Evolutionary conservation across 2,113 vertebrate species (phyloP).

Genomic region (Lipophrys pholis): DNA sequence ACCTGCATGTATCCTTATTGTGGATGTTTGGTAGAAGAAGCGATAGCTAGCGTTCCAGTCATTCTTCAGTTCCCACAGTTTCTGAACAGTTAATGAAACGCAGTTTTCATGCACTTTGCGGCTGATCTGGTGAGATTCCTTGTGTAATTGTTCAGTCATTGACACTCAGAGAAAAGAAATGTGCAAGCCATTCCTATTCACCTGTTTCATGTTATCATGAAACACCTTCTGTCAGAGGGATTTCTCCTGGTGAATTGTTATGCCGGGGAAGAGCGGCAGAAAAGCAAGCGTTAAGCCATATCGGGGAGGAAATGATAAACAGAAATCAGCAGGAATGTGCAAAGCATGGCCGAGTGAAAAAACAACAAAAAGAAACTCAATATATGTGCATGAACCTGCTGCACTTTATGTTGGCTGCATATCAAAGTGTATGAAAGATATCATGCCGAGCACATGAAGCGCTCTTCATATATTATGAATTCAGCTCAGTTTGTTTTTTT

Average conservation of each 20-base stretch:
- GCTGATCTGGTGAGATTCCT: too few relatives aligned
- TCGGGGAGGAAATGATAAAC: conserved; percentile 7
- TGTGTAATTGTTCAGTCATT: too few relatives aligned
- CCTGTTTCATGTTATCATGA: background rate
- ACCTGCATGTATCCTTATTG: too few relatives aligned
- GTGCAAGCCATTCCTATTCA: too few relatives aligned
- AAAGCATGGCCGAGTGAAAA: conserved; percentile 6
- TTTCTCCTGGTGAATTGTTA: background rate
- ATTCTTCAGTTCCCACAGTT: too few relatives aligned
- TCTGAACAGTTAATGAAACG: too few relatives aligned
- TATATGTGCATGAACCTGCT: background rate
- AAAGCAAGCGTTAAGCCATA: conserved; percentile 21
- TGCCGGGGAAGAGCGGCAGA: background rate
- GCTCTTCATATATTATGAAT: conserved; percentile 48
- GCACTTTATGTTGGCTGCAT: conserved; percentile 11
- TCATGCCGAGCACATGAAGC: background rate
- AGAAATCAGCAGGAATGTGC: background rate
- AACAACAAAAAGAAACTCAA: conserved; percentile 2
- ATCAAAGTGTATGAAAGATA: conserved; percentile 3
- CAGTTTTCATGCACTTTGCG: too few relatives aligned
- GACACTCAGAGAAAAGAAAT: background rate
- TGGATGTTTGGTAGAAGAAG: too few relatives aligned
- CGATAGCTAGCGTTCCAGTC: too few relatives aligned
- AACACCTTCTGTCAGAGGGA: background rate
- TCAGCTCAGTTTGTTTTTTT: conserved; percentile 17